Base-by-base conservation (phyloP, 2,888 invertebrate species). In the Ichneumoninae sp. region DNA sequence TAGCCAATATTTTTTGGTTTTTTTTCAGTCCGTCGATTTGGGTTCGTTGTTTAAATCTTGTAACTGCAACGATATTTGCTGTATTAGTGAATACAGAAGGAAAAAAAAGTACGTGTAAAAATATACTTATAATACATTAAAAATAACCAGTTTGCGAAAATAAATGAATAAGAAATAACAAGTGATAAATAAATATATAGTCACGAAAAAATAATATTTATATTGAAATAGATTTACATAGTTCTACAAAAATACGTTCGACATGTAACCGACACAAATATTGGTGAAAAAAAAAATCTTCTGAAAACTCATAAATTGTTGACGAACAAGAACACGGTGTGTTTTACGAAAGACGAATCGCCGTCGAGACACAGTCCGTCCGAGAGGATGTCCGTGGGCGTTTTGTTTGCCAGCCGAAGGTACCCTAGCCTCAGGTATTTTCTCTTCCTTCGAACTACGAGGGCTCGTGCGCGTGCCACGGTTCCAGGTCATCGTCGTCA, bases 381-480 rank as follows among this genome's bases (percentile, higher is more conserved):
- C n/a, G 22, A n/a, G 22, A 36, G 30, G 33, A n/a, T 33, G 16
- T 33, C 33, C 33, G 62, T 22, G 74, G 50, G 50, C 74, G 74
- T 75, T 75, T 50, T 75, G 65, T 75, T 75, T 62, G 74, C 50
- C 8, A 6, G 50, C 22, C 65, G 3, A 75, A 47, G 50, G 50
- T 30, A 6, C 74, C 60, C 19, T 44, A 16, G 54, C 47, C 33
- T 22, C 74, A 75, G 74, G 74, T 75, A 75, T 65, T 75, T 75
- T 75, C 16, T 65, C 65, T 65, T 62, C 33, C 26, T 47, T 74
- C 33, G n/a, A 62, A 8, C 13, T 4, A 50, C 57, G 16, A 8
- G 33, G 44, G 62, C 65, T 65, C 26, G 50, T 33, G 50, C 74
- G 74, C 74, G 74, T 65, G 74, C 74, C 74, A 36, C n/a, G 47